Evolutionary conservation across 2,888 invertebrate species (phyloP).

Genomic region (Hypena proboscidalis): DNA sequence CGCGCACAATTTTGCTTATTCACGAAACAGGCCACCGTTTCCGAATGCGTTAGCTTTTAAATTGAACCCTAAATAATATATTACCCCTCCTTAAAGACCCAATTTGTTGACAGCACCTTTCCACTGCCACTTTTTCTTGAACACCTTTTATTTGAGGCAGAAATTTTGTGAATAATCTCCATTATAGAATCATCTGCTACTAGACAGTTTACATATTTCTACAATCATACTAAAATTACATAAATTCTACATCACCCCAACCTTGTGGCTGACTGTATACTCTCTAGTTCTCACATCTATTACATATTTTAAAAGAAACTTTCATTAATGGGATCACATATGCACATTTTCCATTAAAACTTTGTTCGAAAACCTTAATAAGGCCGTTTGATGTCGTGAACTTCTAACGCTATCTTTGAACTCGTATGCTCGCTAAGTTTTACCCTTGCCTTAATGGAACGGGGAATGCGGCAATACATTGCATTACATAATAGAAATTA

Average conservation of each 20-base stretch:
- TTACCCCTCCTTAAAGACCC: slow-evolving; percentile 61
- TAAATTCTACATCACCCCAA: no score
- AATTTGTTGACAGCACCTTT: slow-evolving; percentile 48
- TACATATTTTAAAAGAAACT: slow-evolving; percentile 1
- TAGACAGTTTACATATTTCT: no score
- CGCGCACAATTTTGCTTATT: slow-evolving; percentile 71
- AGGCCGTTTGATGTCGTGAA: slow-evolving; percentile 27
- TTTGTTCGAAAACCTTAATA: neutral
- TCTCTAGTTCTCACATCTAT: no score
- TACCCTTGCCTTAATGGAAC: slow-evolving; percentile 27
- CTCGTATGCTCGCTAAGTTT: slow-evolving; percentile 19
- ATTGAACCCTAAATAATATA: slow-evolving; percentile 76
- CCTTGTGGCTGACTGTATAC: no score
- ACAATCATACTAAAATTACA: no score
- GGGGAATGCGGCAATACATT: slow-evolving; percentile 25
- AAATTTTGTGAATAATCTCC: no score
- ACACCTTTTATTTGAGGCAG: no score
- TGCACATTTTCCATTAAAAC: neutral
- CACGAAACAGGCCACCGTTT: slow-evolving; percentile 67
- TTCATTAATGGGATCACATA: neutral
- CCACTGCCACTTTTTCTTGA: slow-evolving; percentile 1
- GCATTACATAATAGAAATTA: slow-evolving; percentile 25
- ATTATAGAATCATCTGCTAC: no score
- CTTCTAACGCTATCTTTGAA: slow-evolving; percentile 27
- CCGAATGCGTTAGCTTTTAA: slow-evolving; percentile 72